phyloP scores from a whole-genome alignment of 2,797 vertebrate species.

The Somateria mollissima region DNA sequence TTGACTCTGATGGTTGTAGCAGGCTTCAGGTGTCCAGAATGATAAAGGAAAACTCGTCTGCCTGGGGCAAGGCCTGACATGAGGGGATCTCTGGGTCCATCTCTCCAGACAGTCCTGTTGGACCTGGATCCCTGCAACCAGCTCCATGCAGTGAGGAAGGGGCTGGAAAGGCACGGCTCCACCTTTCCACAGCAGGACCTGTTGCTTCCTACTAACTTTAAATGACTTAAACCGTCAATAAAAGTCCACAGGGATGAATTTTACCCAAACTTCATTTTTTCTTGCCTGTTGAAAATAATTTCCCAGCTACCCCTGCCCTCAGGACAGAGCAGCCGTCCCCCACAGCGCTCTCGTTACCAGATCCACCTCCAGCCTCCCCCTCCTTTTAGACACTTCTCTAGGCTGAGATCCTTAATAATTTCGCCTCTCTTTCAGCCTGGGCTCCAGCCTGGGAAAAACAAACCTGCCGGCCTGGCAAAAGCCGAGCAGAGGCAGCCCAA shows the following conservation, averaged over 20 bases:
- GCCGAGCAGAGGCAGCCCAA: slow-evolving; percentile 59
- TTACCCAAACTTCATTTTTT: not conserved
- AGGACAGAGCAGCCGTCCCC: not conserved
- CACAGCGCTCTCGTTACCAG: not conserved
- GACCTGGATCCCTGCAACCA: not conserved
- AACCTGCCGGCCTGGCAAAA: slow-evolving; percentile 66
- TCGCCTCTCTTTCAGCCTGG: slow-evolving; percentile 45
- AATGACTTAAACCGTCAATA: not conserved
- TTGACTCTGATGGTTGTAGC: not conserved
- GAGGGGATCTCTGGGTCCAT: not conserved
- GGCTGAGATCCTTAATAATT: slow-evolving; percentile 51
- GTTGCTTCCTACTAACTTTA: not conserved
- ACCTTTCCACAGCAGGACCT: not conserved
- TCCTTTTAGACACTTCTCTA: not conserved
- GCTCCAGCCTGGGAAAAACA: slow-evolving; percentile 71
- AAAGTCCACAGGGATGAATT: not conserved
- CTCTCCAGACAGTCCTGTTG: not conserved
- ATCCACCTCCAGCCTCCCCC: slow-evolving; percentile 27
- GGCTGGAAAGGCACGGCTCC: not conserved
- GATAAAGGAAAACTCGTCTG: rapidly evolving
- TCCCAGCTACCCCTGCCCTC: not conserved
- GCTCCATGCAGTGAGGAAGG: not conserved
- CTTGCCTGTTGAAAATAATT: not conserved
- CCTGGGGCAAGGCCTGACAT: rapidly evolving
- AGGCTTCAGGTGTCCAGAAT: rapidly evolving